phyloP scores from a whole-genome alignment of 2,113 vertebrate genomes.

The Lanius ludovicianus region DNA sequence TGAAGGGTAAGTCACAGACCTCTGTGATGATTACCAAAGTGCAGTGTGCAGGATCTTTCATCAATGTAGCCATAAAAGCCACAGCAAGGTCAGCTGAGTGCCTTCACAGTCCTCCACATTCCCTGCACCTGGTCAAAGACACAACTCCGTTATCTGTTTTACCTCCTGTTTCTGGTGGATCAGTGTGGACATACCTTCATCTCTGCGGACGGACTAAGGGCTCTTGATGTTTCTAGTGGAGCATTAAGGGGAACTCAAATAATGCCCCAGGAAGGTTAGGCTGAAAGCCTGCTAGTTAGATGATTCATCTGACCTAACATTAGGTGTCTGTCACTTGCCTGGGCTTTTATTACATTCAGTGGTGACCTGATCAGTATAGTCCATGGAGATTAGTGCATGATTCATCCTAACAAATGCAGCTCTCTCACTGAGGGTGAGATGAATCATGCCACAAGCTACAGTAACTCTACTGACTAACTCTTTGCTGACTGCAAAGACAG shows the following conservation, averaged over 20 bases:
- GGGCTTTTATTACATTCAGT: background rate
- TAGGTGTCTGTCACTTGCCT: background rate
- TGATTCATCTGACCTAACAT: slow-evolving; percentile 9
- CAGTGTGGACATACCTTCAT: background rate
- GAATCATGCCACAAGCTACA: background rate
- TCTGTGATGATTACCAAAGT: background rate
- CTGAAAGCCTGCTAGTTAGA: background rate
- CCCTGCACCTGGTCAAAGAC: background rate
- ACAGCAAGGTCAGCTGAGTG: background rate
- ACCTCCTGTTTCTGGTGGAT: background rate
- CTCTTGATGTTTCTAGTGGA: background rate
- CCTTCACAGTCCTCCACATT: background rate
- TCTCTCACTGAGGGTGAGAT: background rate
- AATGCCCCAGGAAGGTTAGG: background rate
- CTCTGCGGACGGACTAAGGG: background rate
- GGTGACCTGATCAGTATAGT: background rate
- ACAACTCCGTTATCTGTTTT: background rate
- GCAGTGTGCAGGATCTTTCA: background rate
- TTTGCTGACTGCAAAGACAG: background rate
- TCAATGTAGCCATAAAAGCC: background rate
- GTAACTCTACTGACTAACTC: background rate
- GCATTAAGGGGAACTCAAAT: background rate
- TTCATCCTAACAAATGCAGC: background rate
- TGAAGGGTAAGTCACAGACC: background rate
- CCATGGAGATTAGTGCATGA: background rate